Conservation (phyloP, 2,888 invertebrate genomes). For the Mesodorylaimus sp. region DNA sequence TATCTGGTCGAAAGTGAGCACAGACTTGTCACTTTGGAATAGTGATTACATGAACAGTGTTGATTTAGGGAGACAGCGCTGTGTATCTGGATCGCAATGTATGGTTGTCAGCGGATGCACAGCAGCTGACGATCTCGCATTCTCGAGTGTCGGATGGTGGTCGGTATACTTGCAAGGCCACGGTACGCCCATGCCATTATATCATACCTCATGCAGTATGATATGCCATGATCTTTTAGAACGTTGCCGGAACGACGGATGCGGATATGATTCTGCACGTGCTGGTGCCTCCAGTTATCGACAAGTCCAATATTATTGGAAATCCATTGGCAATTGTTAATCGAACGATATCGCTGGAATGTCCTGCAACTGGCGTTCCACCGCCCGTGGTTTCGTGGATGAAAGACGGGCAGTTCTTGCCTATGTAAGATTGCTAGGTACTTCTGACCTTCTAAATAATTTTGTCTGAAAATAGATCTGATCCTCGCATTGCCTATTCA, state of each 20-base stretch:
- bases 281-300: slow-evolving; percentile 26
- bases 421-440: slow-evolving; percentile 8
- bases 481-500: slow-evolving; percentile 4
- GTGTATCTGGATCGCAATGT: slow-evolving; percentile 18
- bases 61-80: slow-evolving; percentile 14
- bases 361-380: slow-evolving; percentile 33
- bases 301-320: slow-evolving; percentile 33
- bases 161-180: slow-evolving; percentile 32
- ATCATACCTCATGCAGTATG: too few species aligned
- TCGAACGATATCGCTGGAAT: slow-evolving; percentile 30
- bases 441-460: background rate
- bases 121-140: slow-evolving; percentile 18
- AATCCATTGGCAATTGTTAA: slow-evolving; percentile 30
- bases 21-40: background rate
- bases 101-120: slow-evolving; percentile 16
- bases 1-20: slow-evolving; percentile 20
- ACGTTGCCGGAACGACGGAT: slow-evolving; percentile 32
- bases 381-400: slow-evolving; percentile 32
- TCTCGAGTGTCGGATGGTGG: slow-evolving; percentile 29
- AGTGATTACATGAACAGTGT: slow-evolving; percentile 5
- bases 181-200: too few species aligned
- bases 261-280: slow-evolving; percentile 22
- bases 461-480: slow-evolving; percentile 1
- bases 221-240: too few species aligned
- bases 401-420: slow-evolving; percentile 39